Evolutionary conservation across 2,888 invertebrate species (phyloP).

Genomic region (Pachydiplax longipennis): DNA sequence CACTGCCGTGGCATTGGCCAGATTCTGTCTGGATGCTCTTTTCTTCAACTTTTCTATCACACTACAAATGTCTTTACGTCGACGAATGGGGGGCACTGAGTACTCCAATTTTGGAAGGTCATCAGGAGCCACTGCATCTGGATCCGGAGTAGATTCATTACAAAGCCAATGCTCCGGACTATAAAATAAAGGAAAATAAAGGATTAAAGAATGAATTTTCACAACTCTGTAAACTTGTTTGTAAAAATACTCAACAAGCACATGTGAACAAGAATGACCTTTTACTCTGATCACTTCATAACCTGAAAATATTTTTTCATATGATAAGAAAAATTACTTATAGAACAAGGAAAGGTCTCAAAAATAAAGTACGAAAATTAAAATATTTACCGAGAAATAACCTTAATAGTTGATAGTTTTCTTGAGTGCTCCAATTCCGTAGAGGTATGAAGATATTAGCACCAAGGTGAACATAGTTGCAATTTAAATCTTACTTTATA

Average conservation of each 20-base stretch:
- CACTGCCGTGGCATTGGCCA: slow-evolving; percentile 33
- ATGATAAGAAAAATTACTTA: no score
- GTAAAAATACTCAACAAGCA: not conserved
- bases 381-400: no score
- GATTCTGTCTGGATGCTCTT: slow-evolving; percentile 10
- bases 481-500: no score
- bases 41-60: slow-evolving; percentile 14
- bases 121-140: not conserved
- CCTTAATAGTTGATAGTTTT: no score
- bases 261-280: no score
- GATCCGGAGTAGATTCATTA: not conserved
- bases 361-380: no score
- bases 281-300: no score
- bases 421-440: no score
- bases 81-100: slow-evolving; percentile 27
- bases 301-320: no score
- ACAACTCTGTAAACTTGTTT: not conserved
- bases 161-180: slow-evolving; percentile 25
- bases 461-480: no score
- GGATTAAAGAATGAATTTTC: not conserved
- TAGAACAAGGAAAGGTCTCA: no score
- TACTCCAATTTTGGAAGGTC: not conserved
- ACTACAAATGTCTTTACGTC: slow-evolving; percentile 25
- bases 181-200: not conserved
- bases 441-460: no score